Evolutionary conservation across 2,113 vertebrate species (phyloP), one percentile per base, ranked within the genome.

Genomic region (Tragelaphus strepsiceros): DNA sequence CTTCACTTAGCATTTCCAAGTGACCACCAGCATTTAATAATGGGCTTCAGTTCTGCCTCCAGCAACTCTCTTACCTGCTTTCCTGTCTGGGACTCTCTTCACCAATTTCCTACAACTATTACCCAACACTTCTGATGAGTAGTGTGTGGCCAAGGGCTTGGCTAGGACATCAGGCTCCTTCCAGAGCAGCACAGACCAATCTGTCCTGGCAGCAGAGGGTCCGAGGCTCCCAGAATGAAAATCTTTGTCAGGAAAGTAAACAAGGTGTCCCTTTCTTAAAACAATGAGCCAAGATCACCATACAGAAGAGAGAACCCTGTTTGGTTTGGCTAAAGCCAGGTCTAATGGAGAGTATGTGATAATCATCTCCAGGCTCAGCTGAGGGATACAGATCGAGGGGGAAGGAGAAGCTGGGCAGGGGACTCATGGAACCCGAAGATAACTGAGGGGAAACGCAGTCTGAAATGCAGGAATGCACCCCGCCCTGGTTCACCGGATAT

Each of bases 321-420:
- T 96, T 97, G 86, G 59, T 59, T 97, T 98, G 97, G 96, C 95
- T 87, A 62, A 87, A 86, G 61, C 71, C 46, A 35, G 86, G 39
- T 74, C 88, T 82, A 54, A 78, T 0, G 19, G 83, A 77, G 62
- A 59, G 28, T 56, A 10, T 62, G 3, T 94, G 91, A 96, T 88
- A 95, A 96, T 83, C 71, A 97, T 94, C 88, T 97, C 35, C 87
- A 77, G 78, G 89, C 82, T 91, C 24, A 4, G 67, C 90, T 71
- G 64, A 32, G 30, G 84, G 90, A 95, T 56, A 67, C 43, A 88
- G 67, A 92, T 61, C 16, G 24, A 26, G 15, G 22, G 71, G 87
- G 84, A 78, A 96, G 82, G 54, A 86, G 28, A 67, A 92, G 62
- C 62, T 56, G n/a, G 53, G 32, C 49, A 26, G 81, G 39, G 43